Conservation (phyloP, 2,113 vertebrate species). For the Mesoclemmys tuberculata region DNA sequence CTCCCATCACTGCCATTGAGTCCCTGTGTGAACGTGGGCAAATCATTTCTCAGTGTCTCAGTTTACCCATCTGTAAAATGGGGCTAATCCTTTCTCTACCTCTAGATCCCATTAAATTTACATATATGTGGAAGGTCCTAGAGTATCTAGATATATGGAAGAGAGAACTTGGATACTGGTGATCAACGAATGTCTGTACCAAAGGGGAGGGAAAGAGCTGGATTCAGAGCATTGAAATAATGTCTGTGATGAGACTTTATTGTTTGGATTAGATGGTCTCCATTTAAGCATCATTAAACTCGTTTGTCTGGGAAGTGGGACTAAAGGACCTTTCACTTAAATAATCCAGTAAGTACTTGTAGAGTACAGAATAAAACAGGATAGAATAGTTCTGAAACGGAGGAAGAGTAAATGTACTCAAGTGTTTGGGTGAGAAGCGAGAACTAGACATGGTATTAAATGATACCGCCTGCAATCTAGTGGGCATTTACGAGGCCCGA, state of each 20-base stretch:
- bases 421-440: not conserved
- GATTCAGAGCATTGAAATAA: not conserved
- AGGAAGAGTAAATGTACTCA: not conserved
- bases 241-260: not conserved
- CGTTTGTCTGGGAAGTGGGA: not conserved
- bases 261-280: not conserved
- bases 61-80: not conserved
- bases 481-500: not conserved
- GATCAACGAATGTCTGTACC: rapidly evolving
- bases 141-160: too few relatives aligned
- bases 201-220: not conserved
- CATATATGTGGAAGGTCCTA: not conserved
- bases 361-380: not conserved
- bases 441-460: not conserved
- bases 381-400: not conserved
- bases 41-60: not conserved
- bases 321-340: conserved; percentile 21
- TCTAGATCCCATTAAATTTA: not conserved
- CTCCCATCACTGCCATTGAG: not conserved
- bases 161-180: too few relatives aligned
- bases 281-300: not conserved
- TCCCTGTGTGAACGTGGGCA: rapidly evolving
- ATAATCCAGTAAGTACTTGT: not conserved
- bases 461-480: not conserved
- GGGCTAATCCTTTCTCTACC: not conserved